A percentile compares a stretch with the other conserved stretches of the same genome.
Conservation (phyloP, 2,797 vertebrate genomes). For the Mormyrops attenuatus region DNA sequence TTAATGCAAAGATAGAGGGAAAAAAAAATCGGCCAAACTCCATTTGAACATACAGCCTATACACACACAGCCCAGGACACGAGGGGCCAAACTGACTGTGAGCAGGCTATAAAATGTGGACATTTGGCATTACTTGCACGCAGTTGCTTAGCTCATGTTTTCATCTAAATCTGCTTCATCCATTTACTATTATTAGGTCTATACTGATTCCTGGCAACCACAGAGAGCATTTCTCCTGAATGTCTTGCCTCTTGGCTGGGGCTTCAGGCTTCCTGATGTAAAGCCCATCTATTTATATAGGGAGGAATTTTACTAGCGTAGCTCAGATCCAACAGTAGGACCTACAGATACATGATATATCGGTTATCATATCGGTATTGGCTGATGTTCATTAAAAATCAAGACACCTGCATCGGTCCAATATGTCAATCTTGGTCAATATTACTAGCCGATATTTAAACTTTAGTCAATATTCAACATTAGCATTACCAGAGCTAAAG, state of each 20-base stretch:
- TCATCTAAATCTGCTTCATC: neutral
- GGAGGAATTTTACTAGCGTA: neutral
- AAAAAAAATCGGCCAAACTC: neutral
- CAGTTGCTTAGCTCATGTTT: neutral
- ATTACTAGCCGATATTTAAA: neutral
- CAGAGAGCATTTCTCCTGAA: neutral
- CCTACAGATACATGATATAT: neutral
- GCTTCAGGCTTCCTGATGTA: neutral
- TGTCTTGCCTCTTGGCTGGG: neutral
- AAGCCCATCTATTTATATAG: neutral
- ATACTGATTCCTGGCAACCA: neutral
- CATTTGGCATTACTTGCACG: neutral
- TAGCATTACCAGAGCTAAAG: neutral
- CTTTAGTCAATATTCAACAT: neutral
- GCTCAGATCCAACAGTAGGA: neutral
- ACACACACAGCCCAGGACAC: neutral
- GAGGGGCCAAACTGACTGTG: neutral
- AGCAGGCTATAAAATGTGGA: neutral
- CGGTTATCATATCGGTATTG: neutral
- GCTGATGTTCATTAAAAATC: neutral
- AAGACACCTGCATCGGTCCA: neutral
- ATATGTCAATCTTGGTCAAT: neutral
- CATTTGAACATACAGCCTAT: neutral
- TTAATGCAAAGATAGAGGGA: neutral
- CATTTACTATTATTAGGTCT: slow-evolving; percentile 4